Evolutionary conservation across 1,140 invertebrate species (phyloP).

Genomic region (Drosophila truncata): DNA sequence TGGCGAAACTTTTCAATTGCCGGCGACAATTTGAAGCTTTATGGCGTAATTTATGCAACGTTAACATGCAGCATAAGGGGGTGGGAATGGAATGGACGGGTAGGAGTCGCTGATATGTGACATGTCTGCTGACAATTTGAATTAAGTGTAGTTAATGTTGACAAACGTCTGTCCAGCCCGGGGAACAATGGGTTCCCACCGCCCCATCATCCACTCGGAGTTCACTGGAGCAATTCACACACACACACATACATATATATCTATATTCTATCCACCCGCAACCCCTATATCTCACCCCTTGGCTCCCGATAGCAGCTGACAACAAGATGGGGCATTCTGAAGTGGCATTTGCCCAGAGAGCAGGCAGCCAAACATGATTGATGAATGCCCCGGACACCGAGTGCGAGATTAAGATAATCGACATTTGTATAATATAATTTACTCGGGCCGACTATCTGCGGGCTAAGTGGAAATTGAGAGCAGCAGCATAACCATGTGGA

Average conservation of each 20-base stretch:
- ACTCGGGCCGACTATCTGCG: constrained; percentile 20
- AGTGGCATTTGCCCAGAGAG: constrained; percentile 53
- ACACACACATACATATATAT: background rate
- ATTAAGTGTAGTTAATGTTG: constrained; percentile 81
- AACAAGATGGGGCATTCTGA: constrained; percentile 40
- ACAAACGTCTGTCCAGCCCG: constrained; percentile 58
- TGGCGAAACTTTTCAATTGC: constrained; percentile 41
- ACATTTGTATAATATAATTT: constrained; percentile 75
- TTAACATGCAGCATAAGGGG: constrained; percentile 9
- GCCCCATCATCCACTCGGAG: constrained; percentile 12
- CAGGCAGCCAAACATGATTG: constrained; percentile 67
- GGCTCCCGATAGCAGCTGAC: background rate
- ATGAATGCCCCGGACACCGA: constrained; percentile 54
- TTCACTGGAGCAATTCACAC: constrained; percentile 27
- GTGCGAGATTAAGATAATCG: constrained; percentile 79
- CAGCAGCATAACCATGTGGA: constrained; percentile 1
- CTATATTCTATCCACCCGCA: constrained; percentile 14
- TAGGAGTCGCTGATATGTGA: constrained; percentile 19
- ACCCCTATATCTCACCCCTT: constrained; percentile 45
- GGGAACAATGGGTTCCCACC: constrained; percentile 46
- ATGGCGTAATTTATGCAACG: constrained; percentile 50
- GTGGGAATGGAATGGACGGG: background rate
- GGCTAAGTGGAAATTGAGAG: constrained; percentile 30
- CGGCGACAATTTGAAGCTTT: constrained; percentile 47
- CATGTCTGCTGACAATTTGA: constrained; percentile 68